These are phyloP conservation scores for Dasypogon diadema DNA, from an alignment of 2,888 invertebrate genomes.

Conservation along the genomic window DNA sequence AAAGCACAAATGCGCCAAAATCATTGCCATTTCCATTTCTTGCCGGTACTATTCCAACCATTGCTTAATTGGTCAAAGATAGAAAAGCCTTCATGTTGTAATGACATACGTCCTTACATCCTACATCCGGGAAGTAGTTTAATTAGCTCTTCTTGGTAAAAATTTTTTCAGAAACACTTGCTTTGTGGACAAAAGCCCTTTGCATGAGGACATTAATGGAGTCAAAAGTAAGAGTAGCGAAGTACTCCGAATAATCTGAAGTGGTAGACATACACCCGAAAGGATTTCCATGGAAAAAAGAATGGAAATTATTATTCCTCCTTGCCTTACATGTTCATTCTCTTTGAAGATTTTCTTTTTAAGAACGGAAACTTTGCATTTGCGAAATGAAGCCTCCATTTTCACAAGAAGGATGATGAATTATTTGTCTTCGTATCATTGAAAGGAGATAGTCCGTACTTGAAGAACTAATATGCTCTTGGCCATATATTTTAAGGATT, in stretches of 20 bases:
- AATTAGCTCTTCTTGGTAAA: constrained; percentile 29
- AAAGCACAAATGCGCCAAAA: no score
- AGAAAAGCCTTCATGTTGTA: neutral
- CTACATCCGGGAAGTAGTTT: constrained; percentile 36
- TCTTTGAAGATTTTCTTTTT: neutral
- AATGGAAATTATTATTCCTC: neutral
- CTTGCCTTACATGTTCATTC: neutral
- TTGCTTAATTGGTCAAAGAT: constrained; percentile 21
- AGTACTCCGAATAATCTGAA: constrained; percentile 2
- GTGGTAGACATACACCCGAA: neutral
- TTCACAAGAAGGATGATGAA: neutral
- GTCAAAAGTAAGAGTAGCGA: constrained; percentile 20
- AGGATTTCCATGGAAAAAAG: neutral
- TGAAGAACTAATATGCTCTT: no score
- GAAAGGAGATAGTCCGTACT: no score
- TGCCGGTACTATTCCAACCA: constrained; percentile 3
- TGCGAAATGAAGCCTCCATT: neutral
- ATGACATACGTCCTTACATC: neutral
- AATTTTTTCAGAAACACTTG: constrained; percentile 34
- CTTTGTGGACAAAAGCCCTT: constrained; percentile 44
- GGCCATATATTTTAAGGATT: no score
- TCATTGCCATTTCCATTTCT: constrained; percentile 25
- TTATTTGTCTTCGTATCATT: no score
- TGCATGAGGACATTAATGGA: constrained; percentile 26
- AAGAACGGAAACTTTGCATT: neutral